Evolutionary conservation across 1,140 invertebrate species (phyloP).

Genomic region (Temnothorax nylanderi): DNA sequence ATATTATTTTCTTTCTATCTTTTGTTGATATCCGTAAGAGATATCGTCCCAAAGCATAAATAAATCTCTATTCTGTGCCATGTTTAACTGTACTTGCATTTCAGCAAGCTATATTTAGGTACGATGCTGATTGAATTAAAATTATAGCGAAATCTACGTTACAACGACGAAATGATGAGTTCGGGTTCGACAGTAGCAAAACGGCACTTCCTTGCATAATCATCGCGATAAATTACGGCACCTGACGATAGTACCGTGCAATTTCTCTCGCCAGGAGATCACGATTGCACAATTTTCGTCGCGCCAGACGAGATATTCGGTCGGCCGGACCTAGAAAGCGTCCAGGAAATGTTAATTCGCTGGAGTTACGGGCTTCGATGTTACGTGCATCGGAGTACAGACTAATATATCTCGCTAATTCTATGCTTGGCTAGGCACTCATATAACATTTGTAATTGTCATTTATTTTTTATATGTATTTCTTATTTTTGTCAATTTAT

Average conservation of each 20-base stretch:
- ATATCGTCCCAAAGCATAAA: not conserved
- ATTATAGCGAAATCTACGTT: conserved; percentile 5
- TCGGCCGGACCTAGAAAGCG: conserved; percentile 69
- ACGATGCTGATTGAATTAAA: conserved; percentile 2
- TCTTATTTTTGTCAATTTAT: not conserved
- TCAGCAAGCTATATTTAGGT: not conserved
- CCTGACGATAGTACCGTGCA: conserved; percentile 67
- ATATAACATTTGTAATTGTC: not conserved
- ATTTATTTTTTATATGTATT: not conserved
- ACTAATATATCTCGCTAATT: conserved; percentile 20
- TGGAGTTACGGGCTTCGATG: conserved; percentile 11
- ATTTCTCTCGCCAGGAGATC: conserved; percentile 68
- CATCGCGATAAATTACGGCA: conserved; percentile 65
- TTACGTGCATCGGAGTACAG: not conserved
- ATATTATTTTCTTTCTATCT: conserved; percentile 21
- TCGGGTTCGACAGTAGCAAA: conserved; percentile 18
- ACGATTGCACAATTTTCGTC: conserved; percentile 72
- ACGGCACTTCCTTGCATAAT: conserved; percentile 62
- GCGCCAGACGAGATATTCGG: conserved; percentile 71
- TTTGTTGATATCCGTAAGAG: not conserved
- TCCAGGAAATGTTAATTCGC: conserved; percentile 68
- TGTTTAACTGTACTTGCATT: not conserved
- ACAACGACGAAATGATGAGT: conserved; percentile 27
- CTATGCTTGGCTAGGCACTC: not conserved
- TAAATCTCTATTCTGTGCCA: not conserved